These are phyloP conservation scores for Hyposoter dolosus DNA, from an alignment of 2,888 invertebrate genomes.

Conservation along the genomic window DNA sequence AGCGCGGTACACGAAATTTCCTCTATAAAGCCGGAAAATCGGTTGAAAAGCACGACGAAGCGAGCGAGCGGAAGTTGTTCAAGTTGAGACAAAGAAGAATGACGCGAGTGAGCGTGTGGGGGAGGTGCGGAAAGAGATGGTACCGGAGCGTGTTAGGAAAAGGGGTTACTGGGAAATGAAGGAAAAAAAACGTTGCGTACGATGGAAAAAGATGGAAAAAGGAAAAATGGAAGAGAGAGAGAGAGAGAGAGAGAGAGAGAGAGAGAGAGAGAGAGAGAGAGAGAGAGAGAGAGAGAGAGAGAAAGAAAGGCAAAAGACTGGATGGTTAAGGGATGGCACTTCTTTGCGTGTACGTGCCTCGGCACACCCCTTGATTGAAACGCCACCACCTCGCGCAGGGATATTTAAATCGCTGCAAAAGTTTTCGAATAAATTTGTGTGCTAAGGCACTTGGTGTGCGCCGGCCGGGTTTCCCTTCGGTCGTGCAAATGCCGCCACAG, in stretches of 20 bases:
- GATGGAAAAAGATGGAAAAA: conserved; percentile 27
- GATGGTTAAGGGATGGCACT: conserved; percentile 55
- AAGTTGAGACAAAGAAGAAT: conserved; percentile 11
- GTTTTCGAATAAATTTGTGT: conserved; percentile 80
- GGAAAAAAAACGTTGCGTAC: conserved; percentile 51
- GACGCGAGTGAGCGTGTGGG: conserved; percentile 36
- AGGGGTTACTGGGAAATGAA: conserved; percentile 33
- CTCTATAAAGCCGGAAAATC: conserved; percentile 53
- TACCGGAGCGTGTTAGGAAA: conserved; percentile 39
- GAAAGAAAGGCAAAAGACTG: conserved; percentile 27
- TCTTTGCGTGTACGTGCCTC: conserved; percentile 68
- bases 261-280: conserved; percentile 40
- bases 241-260: conserved; percentile 40
- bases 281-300: conserved; percentile 38
- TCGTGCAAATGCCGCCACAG: conserved; percentile 59
- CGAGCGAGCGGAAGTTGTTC: conserved; percentile 16
- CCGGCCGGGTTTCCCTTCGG: conserved; percentile 47
- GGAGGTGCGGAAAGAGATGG: conserved; percentile 40
- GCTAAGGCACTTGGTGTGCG: conserved; percentile 73
- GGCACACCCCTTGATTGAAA: conserved; percentile 78
- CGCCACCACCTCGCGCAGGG: conserved; percentile 71
- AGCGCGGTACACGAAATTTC: conserved; percentile 57
- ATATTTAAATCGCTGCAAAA: conserved; percentile 80
- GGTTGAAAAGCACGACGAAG: conserved; percentile 21
- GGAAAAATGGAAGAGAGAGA: conserved; percentile 29